Conservation (phyloP, 2,113 vertebrate genomes). For the human region DNA sequence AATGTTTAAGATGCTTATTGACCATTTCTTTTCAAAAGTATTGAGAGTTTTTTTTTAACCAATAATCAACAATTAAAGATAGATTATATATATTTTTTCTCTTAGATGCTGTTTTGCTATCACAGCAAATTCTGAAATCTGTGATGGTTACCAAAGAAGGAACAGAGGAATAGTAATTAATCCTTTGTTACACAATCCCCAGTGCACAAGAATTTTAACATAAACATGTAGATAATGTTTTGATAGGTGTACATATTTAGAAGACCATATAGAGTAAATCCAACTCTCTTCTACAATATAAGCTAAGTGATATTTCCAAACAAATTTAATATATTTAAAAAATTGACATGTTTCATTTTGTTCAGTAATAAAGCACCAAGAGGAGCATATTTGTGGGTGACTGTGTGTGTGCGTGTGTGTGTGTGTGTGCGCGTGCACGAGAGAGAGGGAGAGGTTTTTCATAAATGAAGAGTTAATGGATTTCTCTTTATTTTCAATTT, state of each 20-base stretch:
- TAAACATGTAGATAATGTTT: background rate
- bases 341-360: constrained; percentile 26
- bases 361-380: background rate
- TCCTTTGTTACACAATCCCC: background rate
- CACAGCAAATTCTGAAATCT: background rate
- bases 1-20: background rate
- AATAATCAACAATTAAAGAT: background rate
- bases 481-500: constrained; percentile 47
- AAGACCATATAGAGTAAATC: background rate
- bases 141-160: background rate
- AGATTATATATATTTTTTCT: background rate
- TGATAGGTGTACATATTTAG: background rate
- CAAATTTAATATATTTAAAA: background rate
- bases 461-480: background rate
- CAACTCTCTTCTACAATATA: background rate
- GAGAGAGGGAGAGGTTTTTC: background rate
- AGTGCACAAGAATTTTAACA: background rate
- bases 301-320: background rate
- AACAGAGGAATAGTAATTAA: background rate
- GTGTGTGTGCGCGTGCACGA: background rate
- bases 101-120: background rate
- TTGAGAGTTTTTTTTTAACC: background rate
- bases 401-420: background rate
- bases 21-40: background rate
- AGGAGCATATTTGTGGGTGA: background rate